phyloP scores from a whole-genome alignment of 2,888 invertebrate species.

The Lycophotia porphyrea region DNA sequence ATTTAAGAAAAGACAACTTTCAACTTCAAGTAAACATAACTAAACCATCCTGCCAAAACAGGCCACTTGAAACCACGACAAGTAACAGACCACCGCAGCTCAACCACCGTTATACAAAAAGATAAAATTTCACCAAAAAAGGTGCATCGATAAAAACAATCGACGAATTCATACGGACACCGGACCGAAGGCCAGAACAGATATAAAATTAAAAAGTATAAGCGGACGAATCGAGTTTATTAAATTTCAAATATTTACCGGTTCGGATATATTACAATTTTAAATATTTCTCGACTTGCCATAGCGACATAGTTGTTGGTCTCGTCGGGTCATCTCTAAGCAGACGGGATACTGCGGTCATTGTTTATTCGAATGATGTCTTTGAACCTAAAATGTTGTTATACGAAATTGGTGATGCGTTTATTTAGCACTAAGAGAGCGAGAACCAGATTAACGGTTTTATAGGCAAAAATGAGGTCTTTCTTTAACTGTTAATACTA shows the following conservation, averaged over 20 bases:
- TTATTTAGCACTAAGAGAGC: conserved; percentile 20
- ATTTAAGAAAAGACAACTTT: background rate
- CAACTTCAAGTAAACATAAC: conserved; percentile 28
- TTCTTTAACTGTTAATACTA: background rate
- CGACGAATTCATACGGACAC: conserved; percentile 86
- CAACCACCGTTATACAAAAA: conserved; percentile 67
- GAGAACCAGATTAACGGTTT: background rate
- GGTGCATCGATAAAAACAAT: conserved; percentile 78
- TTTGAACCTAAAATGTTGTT: conserved; percentile 39
- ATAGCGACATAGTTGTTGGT: conserved; percentile 54
- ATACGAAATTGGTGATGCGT: conserved; percentile 1
- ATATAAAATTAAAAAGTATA: conserved; percentile 90
- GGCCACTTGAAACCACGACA: conserved; percentile 33
- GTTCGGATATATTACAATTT: conserved; percentile 87
- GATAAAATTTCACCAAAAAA: conserved; percentile 76
- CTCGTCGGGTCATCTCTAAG: conserved; percentile 54
- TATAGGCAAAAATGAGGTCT: background rate
- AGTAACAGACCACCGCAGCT: conserved; percentile 63
- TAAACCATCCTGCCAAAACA: conserved; percentile 39
- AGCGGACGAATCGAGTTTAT: conserved; percentile 84
- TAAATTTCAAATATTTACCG: conserved; percentile 89
- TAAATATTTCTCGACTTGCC: conserved; percentile 76
- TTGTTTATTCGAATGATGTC: conserved; percentile 49
- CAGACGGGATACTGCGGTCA: conserved; percentile 43
- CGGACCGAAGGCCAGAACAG: conserved; percentile 87